Percentiles rank a stretch among this genome's conserved stretches.
phyloP scores from a whole-genome alignment of 2,113 vertebrate species.

The Craseonycteris thonglongyai region DNA sequence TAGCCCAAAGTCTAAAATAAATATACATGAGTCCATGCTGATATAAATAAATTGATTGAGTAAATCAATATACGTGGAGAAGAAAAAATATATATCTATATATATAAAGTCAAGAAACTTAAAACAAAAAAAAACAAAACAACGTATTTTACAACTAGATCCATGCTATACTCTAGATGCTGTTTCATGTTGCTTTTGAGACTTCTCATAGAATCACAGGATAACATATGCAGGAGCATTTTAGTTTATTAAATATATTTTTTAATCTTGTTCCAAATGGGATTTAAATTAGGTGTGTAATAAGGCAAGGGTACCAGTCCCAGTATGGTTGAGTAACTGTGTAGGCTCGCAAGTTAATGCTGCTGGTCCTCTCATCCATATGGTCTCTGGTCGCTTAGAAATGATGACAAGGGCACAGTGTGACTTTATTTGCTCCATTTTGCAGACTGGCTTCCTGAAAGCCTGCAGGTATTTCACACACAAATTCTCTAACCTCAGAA shows the following conservation, averaged over 20 bases:
- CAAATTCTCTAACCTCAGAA: background rate
- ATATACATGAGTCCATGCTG: too few species aligned
- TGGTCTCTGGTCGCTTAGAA: accelerated
- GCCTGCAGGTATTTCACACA: background rate
- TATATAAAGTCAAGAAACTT: background rate
- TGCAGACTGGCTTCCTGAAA: background rate
- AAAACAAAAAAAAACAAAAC: constrained; percentile 3
- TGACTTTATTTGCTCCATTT: background rate
- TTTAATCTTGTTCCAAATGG: background rate
- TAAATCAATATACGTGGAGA: too few species aligned
- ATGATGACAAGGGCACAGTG: background rate
- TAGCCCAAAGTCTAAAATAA: too few species aligned
- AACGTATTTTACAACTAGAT: background rate
- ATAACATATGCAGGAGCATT: background rate
- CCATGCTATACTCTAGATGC: too few species aligned
- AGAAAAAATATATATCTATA: too few species aligned
- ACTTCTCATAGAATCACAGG: background rate
- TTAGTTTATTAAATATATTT: background rate
- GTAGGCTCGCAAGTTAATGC: too few species aligned
- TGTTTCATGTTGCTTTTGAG: background rate
- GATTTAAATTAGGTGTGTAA: background rate
- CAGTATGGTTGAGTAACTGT: background rate
- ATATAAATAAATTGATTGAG: too few species aligned
- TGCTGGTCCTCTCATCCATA: background rate
- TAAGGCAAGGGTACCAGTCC: background rate